Base-by-base conservation (phyloP, 2,888 invertebrate genomes). In the Nomada ferruginata region DNA sequence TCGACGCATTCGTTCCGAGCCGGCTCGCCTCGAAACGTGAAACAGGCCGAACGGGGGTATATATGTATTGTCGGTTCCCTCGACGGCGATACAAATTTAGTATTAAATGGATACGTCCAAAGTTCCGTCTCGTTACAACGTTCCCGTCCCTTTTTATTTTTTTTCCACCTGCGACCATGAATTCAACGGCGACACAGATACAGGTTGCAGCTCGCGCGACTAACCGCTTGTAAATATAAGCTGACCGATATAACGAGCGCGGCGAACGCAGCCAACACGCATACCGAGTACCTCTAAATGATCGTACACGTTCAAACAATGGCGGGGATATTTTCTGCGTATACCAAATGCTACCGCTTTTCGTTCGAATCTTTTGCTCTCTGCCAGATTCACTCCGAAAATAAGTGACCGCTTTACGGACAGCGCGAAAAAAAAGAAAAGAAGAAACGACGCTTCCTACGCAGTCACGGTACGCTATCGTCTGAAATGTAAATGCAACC, bases 81-180 rank as follows among this genome's bases (percentile, higher is more conserved):
- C 71, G 83, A 83, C 64, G 83, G 52, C 60, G 71, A 83, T 83
- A 82, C 83, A 82, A 83, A 83, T 83, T 83, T 83, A 77, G 77
- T 82, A 77, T 80, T 78, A 83, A 83, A 83, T 61, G 83, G 63
- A 71, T 59, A 66, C 83, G 82, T 82, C 70, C 42, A 47, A 55
- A 59, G 61, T 66, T 73, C 73, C 74, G 20, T 78, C 83, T 83
- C 77, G 74, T 74, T 74, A 74, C 66, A 59, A 29, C 52, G 36
- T 42, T 50, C 69, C 52, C 18, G 53, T 47, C 20, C 36, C 20
- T 42, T 15, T 65, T 59, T 23, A n/a, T 7, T 11, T 57, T 23
- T 53, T 20, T 9, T 11, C 20, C 64, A 52, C 65, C 23, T 4
- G 29, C 60, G 13, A 61, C 77, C 61, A 50, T 65, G 79, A 79